Conservation (phyloP, 2,888 invertebrate species). For the Slavum lentiscoides region DNA sequence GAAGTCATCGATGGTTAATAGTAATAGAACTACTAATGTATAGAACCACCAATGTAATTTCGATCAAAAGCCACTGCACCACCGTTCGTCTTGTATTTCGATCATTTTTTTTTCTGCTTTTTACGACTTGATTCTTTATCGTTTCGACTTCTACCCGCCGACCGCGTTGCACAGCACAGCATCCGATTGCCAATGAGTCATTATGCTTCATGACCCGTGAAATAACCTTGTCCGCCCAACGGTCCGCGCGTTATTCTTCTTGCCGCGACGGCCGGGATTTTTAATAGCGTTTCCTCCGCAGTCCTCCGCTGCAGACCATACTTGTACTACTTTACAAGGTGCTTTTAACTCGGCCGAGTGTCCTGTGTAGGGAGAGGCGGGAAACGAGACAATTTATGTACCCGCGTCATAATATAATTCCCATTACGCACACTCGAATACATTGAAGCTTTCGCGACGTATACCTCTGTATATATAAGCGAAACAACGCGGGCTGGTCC, state of each 20-base stretch:
- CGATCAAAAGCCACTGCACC: constrained; percentile 24
- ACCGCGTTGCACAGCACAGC: not conserved
- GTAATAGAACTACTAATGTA: not conserved
- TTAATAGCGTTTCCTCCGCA: not conserved
- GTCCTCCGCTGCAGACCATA: not conserved
- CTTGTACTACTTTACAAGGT: not conserved
- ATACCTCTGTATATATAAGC: too few species aligned
- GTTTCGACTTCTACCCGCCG: too few species aligned
- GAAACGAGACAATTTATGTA: too few species aligned
- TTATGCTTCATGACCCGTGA: constrained; percentile 46
- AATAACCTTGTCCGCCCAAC: constrained; percentile 39
- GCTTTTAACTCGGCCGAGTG: not conserved
- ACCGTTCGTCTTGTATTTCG: not conserved
- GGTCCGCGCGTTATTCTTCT: constrained; percentile 5
- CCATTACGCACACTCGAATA: too few species aligned
- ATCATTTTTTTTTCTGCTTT: constrained; percentile 23
- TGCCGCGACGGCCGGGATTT: constrained; percentile 1
- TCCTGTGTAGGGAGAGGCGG: too few species aligned
- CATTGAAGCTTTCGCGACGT: too few species aligned
- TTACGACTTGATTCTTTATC: not conserved
- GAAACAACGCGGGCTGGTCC: too few species aligned
- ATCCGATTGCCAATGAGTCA: constrained; percentile 20
- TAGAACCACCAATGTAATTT: constrained; percentile 1
- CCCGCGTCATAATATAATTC: too few species aligned
- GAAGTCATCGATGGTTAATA: too few species aligned